Base-by-base conservation (phyloP, 1,140 invertebrate genomes). In the Subanguina moxae region DNA sequence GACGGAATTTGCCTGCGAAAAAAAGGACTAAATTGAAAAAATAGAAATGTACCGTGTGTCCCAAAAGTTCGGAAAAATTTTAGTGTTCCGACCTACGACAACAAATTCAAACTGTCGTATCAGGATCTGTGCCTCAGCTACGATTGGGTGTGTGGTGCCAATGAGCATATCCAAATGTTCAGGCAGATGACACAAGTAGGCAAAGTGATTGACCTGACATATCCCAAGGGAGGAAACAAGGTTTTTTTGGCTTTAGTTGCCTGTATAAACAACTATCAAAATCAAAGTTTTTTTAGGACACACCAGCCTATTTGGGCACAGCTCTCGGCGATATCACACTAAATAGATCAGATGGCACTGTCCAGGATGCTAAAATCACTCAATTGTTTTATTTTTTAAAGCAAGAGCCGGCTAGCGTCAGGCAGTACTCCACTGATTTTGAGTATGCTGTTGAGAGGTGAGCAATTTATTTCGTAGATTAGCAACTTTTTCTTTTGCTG, bases 321-420 rank as follows among this genome's bases (percentile, higher is more conserved):
- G 73, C 76, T 13, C 58, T 82, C 27, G 80, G 80, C 19, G 80
- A 82, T 57, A 77, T 82, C 27, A 58, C 58, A 1, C 64, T 82
- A 42, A 83, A 71, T 64, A 65, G 72, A 32, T 71, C 74, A 28
- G 78, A 82, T 58, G 61, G 72, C 52, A 79, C 80, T 19, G 77
- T 82, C 11, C 19, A 32, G n/a, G 75, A 72, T 56, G 80, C 80
- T 28, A 66, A 74, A 19, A 72, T 82, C 21, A 82, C 81, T 11
- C 80, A 82, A 62, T 62, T 82, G 17, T 82, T 82, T 62, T 82
- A 76, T 67, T 82, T 82, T 57, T 58, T 82, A 32, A 82, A 82
- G 66, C 80, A 82, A 64, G 72, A 82, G 13, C 74, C 78, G 32
- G 66, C 67, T 38, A 45, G 64, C 11, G 71, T 82, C 21, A 65